Base-by-base conservation (phyloP, 2,888 invertebrate genomes). In the Panopea generosa region DNA sequence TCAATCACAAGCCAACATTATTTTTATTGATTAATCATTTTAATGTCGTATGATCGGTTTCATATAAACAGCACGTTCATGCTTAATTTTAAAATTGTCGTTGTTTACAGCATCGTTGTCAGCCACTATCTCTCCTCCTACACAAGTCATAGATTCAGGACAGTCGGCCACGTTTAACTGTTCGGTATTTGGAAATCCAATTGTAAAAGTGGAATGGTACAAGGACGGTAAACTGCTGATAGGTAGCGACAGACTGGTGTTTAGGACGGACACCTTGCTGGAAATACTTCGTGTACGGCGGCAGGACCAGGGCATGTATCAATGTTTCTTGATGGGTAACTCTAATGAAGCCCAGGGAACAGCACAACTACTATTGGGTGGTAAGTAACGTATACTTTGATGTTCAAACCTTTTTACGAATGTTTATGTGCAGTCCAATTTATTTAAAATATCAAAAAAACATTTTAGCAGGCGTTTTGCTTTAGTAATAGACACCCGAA, bases 291-390 rank as follows among this genome's bases (percentile, higher is more conserved):
- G 97, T 1, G 96, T 97, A 59, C 95, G 95, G 83, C 95, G 96
- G 85, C 96, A 96, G 70, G 97, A 98, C 92, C 95, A 96, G 71
- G 98, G 98, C 49, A 96, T 97, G 95, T 98, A 97, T 93, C 98
- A 98, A 90, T 98, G 98, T 92, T 95, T 97, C 86, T 96, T 96
- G 6, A 94, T 97, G 67, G 70, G 61, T 4, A 97, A 97, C 88
- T 96, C 97, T 91, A 97, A 98, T 92, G 97, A 97, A 88, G 97
- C 97, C 0, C 97, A 98, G 90, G 97, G 97, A 1, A 97, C 96
- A 66, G 97, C 96, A 59, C 98, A 98, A 94, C 94, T 98, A 65
- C 97, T 97, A 93, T 95, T 98, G 71, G 98, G 98, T 89, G 98
- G 98, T 93, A 67, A 16, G 20, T 56, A n/a, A n/a, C n/a, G n/a